Evolutionary conservation across 1,140 invertebrate species (phyloP), one percentile per base, ranked within the genome.

Genomic region (Sweltsa coloradensis): DNA sequence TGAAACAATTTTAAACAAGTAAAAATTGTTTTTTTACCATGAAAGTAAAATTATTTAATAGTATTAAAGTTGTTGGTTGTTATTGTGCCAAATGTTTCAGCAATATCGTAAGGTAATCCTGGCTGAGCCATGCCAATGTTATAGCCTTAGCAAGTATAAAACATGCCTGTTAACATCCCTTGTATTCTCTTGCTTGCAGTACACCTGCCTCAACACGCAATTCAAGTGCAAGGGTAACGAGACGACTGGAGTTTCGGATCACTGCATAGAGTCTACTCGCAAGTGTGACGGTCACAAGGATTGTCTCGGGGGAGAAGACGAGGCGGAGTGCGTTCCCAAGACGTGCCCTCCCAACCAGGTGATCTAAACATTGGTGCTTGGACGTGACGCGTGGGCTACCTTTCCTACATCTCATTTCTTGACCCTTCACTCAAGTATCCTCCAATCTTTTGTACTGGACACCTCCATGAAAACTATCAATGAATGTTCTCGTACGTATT

Each of bases 251-350:
- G n/a, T n/a, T n/a, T 36, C 53, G 19, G 55, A 57, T 14, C 52
- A 58, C 43, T 78, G 75, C 53, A 73, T 78, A 41, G 60, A 65
- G 7, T 55, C 56, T n/a, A 57, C 58, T 23, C 61, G 59, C 21
- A 57, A 60, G 19, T 74, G 71, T 59, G 62, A 75, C 55, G 63
- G 65, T 5, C 54, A 53, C 36, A 19, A 34, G 11, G 67, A 73
- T 55, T 74, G 72, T 58, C 55, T 59, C 4, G 59, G 60, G 5
- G 75, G 71, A 23, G 78, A 81, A 53, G 86, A 89, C 66, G 83
- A 88, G 67, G 49, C 50, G 4, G 63, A 77, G 60, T 85, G 82
- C 57, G 71, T 74, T 13, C 71, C 74, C 24, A 68, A 67, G 34
- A 74, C 73, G 14, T 83, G 79, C 59, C 67, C 71, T 22, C 62